A percentile compares a stretch with the other conserved stretches of the same genome.
Conservation (phyloP, 2,113 vertebrate genomes). For the Neoarius graeffei region DNA sequence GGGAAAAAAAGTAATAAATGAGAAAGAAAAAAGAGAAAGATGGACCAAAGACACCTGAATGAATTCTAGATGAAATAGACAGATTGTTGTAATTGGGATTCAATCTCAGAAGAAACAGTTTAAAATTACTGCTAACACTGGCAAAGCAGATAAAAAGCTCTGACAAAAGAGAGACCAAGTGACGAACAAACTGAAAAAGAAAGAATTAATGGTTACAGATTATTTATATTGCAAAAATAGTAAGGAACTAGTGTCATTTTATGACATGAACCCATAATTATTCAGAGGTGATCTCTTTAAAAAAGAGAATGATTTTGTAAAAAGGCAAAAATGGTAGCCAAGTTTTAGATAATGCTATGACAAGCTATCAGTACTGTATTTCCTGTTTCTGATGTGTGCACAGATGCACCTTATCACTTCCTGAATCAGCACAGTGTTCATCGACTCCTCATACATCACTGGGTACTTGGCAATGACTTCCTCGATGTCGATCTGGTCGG, state of each 20-base stretch:
- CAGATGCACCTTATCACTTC: slow-evolving; percentile 85
- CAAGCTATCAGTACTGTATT: not conserved
- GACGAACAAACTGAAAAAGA: not conserved
- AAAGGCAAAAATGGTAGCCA: not conserved
- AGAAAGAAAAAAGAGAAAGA: not conserved
- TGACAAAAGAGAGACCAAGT: not conserved
- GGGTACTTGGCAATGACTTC: slow-evolving; percentile 81
- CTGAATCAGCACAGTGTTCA: slow-evolving; percentile 92
- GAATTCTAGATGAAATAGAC: too few species aligned
- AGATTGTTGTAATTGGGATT: not conserved
- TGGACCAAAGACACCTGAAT: not conserved
- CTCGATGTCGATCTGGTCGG: slow-evolving; percentile 70
- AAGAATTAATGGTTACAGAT: not conserved
- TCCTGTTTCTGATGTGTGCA: not conserved
- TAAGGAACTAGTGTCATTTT: not conserved
- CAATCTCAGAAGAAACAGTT: not conserved
- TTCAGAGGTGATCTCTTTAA: not conserved
- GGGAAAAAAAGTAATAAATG: not conserved
- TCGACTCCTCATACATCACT: slow-evolving; percentile 87
- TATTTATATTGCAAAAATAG: not conserved
- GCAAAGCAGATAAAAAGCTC: not conserved
- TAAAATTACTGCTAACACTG: not conserved
- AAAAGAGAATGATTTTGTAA: not conserved
- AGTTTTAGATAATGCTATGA: not conserved
- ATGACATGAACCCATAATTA: not conserved